phyloP scores from a whole-genome alignment of 2,888 invertebrate species.

The Phyllotreta striolata region DNA sequence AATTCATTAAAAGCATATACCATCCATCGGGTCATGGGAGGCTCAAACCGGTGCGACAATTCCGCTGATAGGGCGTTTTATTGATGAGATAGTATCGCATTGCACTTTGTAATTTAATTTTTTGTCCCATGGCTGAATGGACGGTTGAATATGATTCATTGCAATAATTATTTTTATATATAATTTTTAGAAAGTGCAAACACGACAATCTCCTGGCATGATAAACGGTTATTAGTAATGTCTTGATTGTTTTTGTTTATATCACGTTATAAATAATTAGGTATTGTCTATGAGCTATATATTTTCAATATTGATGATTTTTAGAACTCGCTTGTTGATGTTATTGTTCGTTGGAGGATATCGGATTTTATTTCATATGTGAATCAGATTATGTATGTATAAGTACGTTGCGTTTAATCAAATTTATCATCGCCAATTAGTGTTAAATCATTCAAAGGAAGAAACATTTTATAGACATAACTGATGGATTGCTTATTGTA shows the following conservation, averaged over 20 bases:
- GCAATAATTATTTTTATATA: conserved; percentile 21
- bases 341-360: not conserved
- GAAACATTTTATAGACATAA: too few species aligned
- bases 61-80: conserved; percentile 39
- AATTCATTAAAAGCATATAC: conserved; percentile 35
- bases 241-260: conserved; percentile 24
- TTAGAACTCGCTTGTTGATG: conserved; percentile 16
- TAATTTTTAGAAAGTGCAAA: conserved; percentile 26
- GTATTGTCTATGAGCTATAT: conserved; percentile 23
- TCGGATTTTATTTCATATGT: conserved; percentile 12
- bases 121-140: conserved; percentile 17
- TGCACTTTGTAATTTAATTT: conserved; percentile 31
- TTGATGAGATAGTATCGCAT: conserved; percentile 36
- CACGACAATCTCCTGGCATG: conserved; percentile 26
- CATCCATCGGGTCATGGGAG: conserved; percentile 26
- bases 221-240: conserved; percentile 27
- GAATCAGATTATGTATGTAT: conserved; percentile 1
- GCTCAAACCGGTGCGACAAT: conserved; percentile 28
- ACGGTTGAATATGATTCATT: conserved; percentile 7
- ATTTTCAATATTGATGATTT: conserved; percentile 21
- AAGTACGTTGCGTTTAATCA: too few species aligned
- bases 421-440: too few species aligned
- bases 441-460: too few species aligned
- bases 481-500: too few species aligned
- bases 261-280: conserved; percentile 26